Conservation (phyloP, 2,888 invertebrate genomes). For the Cheilosia vulpina region DNA sequence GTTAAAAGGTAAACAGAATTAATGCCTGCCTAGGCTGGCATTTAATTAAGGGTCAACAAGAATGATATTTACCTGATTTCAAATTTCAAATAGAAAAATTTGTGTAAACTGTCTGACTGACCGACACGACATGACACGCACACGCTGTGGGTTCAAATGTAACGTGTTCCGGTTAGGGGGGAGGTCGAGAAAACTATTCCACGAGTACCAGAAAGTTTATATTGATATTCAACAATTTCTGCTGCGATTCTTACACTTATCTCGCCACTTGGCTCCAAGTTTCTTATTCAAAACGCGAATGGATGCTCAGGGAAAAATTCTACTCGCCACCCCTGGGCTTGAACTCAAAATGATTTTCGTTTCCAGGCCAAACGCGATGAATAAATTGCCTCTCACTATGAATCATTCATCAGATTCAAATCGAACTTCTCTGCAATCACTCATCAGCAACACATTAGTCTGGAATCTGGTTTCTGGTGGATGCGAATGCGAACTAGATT, state of each 20-base stretch:
- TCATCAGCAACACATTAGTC: constrained; percentile 24
- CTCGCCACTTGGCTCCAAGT: too few relatives aligned
- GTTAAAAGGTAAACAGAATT: constrained; percentile 38
- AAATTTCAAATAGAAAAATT: constrained; percentile 18
- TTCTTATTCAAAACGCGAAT: too few relatives aligned
- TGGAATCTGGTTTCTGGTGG: constrained; percentile 14
- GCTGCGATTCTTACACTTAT: too few relatives aligned
- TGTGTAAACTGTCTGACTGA: constrained; percentile 2
- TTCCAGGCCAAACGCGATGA: constrained; percentile 1
- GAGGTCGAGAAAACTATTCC: too few relatives aligned
- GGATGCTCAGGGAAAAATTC: too few relatives aligned
- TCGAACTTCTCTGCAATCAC: constrained; percentile 35
- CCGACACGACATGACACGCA: neutral
- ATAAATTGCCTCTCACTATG: constrained; percentile 13
- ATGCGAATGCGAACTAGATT: constrained; percentile 17
- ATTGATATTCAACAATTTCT: too few relatives aligned
- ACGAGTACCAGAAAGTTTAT: too few relatives aligned
- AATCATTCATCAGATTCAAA: constrained; percentile 39
- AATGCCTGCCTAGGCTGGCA: constrained; percentile 3
- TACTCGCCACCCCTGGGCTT: too few relatives aligned
- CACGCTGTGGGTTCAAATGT: neutral
- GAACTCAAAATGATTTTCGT: neutral
- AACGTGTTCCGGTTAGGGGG: too few relatives aligned
- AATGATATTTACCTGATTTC: constrained; percentile 15
- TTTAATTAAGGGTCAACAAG: constrained; percentile 22